Percentiles rank a stretch among this genome's conserved stretches.
These are phyloP conservation scores for Phalacrocorax aristotelis DNA, from an alignment of 2,113 vertebrate genomes.

Conservation along the genomic window DNA sequence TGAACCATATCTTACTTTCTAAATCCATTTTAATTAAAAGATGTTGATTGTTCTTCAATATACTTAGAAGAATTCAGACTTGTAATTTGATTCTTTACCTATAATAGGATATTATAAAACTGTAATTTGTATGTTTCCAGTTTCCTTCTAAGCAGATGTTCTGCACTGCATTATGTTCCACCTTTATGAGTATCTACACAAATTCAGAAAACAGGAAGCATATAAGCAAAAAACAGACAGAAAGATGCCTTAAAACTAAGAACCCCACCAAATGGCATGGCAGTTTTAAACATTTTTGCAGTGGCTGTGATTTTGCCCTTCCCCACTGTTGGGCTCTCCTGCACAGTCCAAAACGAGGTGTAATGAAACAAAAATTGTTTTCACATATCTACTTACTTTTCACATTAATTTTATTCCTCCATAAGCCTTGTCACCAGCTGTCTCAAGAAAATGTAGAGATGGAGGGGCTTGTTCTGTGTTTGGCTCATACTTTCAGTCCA, in stretches of 20 bases:
- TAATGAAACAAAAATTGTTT: neutral
- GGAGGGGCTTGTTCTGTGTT: neutral
- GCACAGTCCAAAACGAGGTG: neutral
- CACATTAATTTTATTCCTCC: neutral
- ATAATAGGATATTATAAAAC: neutral
- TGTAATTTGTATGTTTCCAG: neutral
- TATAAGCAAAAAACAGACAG: neutral
- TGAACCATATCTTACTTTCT: neutral
- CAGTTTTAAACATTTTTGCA: neutral
- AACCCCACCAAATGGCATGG: neutral
- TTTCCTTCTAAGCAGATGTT: neutral
- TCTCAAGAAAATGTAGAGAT: neutral
- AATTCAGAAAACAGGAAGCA: neutral
- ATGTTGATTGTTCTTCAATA: neutral
- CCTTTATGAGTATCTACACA: neutral
- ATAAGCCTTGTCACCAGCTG: neutral
- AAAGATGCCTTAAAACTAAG: neutral
- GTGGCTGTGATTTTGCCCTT: neutral
- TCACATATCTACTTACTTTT: neutral
- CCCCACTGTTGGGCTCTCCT: neutral
- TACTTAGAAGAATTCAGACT: neutral
- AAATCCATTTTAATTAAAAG: constrained; percentile 11
- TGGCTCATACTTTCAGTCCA: neutral
- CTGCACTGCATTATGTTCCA: neutral
- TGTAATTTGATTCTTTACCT: neutral